These are phyloP conservation scores for Zygothrica quintamaculata DNA, from an alignment of 2,888 invertebrate genomes.

Conservation along the genomic window DNA sequence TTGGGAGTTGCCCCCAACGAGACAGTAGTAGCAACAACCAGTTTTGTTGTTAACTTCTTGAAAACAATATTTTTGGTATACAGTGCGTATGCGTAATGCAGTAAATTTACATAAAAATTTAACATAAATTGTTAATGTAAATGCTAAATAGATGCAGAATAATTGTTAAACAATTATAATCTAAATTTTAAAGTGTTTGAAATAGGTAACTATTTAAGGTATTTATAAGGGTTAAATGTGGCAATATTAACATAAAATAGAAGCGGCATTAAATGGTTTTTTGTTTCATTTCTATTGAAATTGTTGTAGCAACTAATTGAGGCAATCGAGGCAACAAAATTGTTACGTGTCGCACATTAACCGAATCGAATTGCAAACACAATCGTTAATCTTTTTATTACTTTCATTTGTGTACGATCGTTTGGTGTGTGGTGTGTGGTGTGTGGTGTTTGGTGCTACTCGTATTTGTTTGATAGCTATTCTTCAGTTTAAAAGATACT, in stretches of 20 bases:
- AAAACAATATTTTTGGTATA: no score
- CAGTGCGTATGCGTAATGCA: slow-evolving; percentile 55
- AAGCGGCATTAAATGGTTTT: not conserved
- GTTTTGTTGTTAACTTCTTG: no score
- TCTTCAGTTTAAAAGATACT: slow-evolving; percentile 29
- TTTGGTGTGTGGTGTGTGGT: no score
- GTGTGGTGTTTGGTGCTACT: slow-evolving; percentile 45
- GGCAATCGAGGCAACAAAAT: slow-evolving; percentile 51
- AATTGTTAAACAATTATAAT: no score
- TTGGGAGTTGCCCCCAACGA: not conserved
- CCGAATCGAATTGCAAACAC: slow-evolving; percentile 44
- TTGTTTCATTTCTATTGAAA: not conserved
- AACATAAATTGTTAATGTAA: no score
- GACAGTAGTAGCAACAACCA: no score
- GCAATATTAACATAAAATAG: not conserved
- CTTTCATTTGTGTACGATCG: slow-evolving; percentile 50
- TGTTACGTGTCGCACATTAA: slow-evolving; percentile 54
- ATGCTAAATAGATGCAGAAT: no score
- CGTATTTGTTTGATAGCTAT: slow-evolving; percentile 43
- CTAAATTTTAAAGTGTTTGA: no score
- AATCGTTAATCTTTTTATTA: slow-evolving; percentile 60
- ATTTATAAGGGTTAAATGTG: no score
- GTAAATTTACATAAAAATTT: no score
- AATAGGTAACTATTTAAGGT: no score
- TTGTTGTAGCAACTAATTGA: slow-evolving; percentile 36